Evolutionary conservation across 2,113 vertebrate species (phyloP), one percentile per base, ranked within the genome.

Genomic region (Cynopterus brachyotis): DNA sequence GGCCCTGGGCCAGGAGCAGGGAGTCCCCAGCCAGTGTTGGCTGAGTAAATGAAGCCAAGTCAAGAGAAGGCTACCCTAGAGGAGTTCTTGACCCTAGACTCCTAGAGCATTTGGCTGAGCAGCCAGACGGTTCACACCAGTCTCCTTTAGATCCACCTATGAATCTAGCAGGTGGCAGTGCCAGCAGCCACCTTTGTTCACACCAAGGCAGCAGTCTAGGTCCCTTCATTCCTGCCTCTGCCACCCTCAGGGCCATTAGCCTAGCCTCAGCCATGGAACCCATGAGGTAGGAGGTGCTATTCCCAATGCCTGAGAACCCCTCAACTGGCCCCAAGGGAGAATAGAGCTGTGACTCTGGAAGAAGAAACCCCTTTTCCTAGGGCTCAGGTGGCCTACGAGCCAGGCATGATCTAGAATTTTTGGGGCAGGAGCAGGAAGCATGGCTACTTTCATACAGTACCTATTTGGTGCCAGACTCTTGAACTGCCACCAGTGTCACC

Each of bases 321-420:
- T 22, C 64, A 5, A 9, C n/a, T 0, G 0, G n/a, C 1, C 28
- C n/a, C 20, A 0, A 2, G 6, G 0, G n/a, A 20, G 40, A 45
- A 22, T 9, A 28, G 55, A 83, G n/a, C 75, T 9, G 3, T 26
- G 59, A 40, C 26, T 32, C 16, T 0, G 17, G 3, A 4, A 59
- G 13, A 20, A 2, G 66, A 55, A 59, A 45, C 5, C 42, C 32
- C 47, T 0, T 16, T 64, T 32, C 35, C 22, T 24, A n/a, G 37
- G 69, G 40, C 76, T 45, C 19, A 30, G 75, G 6, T 0, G 9
- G 62, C 45, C 17, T 32, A 9, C 28, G 67, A 20, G 64, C n/a
- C 42, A 3, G 69, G 28, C 19, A 0, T 2, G 70, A 1, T 0
- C 32, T 2, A 20, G 19, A 9, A 28, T 55, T 30, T 32, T 1